Evolutionary conservation across 2,113 vertebrate genomes (phyloP).

Genomic region (Anser brachyrhynchus): DNA sequence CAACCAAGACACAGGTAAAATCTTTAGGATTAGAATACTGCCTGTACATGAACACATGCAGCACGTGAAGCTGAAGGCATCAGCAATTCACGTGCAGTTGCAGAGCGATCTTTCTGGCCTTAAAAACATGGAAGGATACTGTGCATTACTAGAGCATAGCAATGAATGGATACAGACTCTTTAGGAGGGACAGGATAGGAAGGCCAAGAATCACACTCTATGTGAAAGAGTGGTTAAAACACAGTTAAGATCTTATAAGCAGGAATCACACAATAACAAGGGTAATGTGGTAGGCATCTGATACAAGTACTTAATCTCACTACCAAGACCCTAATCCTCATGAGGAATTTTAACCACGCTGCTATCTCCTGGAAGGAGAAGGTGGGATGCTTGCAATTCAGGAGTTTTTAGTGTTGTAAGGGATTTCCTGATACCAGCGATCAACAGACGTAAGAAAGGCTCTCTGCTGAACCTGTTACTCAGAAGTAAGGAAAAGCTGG

Average conservation of each 20-base stretch:
- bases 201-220: not conserved
- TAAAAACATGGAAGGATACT: too few species aligned
- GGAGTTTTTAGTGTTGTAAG: not conserved
- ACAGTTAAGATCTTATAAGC: not conserved
- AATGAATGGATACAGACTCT: not conserved
- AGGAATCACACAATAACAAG: not conserved
- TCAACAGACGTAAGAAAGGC: not conserved
- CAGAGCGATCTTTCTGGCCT: not conserved
- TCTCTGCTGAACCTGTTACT: not conserved
- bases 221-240: not conserved
- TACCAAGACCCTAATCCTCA: not conserved
- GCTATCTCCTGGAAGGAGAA: not conserved
- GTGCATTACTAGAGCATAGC: not conserved
- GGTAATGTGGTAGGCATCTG: not conserved
- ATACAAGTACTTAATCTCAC: not conserved
- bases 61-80: not conserved
- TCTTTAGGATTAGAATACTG: not conserved
- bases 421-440: not conserved
- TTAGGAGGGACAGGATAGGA: not conserved
- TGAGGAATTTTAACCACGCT: not conserved
- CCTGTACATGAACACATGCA: not conserved
- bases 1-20: not conserved
- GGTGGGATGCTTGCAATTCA: not conserved
- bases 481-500: not conserved
- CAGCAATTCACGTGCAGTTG: not conserved